Evolutionary conservation across 2,888 invertebrate genomes (phyloP), one percentile per base, ranked within the genome.

Genomic region (Synanthedon vespiformis): DNA sequence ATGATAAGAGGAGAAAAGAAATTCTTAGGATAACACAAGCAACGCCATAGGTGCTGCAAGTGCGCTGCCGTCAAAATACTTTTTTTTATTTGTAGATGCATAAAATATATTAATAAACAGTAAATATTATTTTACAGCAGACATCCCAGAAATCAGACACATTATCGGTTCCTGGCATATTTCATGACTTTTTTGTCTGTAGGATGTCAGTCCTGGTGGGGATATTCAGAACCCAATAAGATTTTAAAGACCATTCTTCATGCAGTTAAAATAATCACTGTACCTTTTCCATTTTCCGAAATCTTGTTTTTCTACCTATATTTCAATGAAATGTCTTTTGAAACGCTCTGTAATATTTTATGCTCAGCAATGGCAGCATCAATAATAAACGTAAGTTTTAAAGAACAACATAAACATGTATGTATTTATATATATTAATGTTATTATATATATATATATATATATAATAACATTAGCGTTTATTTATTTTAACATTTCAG

Each of bases 141-240:
- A n/a, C 14, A 27, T 5, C 58, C 58, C 40, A 54, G 48, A 40
- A 8, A 54, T 10, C 56, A 58, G 34, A 41, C 16, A 3, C 53
- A 56, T 49, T 58, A 58, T 47, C 44, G 52, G 11, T 22, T 55
- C 14, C 50, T 58, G 4, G 51, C 53, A 4, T 51, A 47, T 11
- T 27, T 51, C 10, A 51, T 55, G 52, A 52, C 52, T n/a, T 47
- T 50, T 10, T 51, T 49, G 6, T 16, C 44, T 11, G 40, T 56
- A 13, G 56, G 56, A 6, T 47, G 54, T n/a, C 51, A 51, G 22
- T 48, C 40, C 3, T 59, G 57, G 56, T 59, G 56, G 59, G 56
- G 59, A 5, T 59, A 51, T 40, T 10, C 49, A 16, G 14, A n/a
- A 11, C 56, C 56, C 2, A 56, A 56, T 18, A 56, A 54, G 16